Evolutionary conservation across 23 tunicate species (phyloP).

Genomic region (Halocynthia roretzi): DNA sequence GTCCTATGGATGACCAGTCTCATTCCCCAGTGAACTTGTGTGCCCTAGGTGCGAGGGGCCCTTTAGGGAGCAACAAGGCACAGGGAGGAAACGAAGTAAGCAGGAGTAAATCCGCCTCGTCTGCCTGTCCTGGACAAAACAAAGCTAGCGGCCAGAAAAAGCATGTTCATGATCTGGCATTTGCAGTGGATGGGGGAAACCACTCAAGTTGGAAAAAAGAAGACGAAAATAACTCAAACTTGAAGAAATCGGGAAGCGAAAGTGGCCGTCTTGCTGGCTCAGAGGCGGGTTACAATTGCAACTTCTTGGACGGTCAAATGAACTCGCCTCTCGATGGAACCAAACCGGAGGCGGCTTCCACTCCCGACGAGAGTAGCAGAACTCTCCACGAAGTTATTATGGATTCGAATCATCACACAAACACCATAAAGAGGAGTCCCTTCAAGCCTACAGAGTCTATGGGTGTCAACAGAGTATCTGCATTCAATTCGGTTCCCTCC

Average conservation of each 20-base stretch:
- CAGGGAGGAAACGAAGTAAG: not conserved
- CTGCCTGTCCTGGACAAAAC: not conserved
- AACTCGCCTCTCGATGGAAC: not conserved
- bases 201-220: not conserved
- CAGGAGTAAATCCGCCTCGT: conserved; percentile 6
- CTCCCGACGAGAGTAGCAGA: not conserved
- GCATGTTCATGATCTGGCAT: not conserved
- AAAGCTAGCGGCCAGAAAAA: not conserved
- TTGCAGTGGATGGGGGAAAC: not conserved
- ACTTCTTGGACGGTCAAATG: not conserved
- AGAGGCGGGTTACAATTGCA: not conserved
- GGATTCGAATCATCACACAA: conserved; percentile 44
- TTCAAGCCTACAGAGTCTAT: conserved; percentile 29
- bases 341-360: not conserved
- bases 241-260: not conserved
- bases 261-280: not conserved
- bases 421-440: conserved; percentile 87
- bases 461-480: not conserved
- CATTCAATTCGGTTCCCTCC: conserved; percentile 5
- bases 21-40: not conserved
- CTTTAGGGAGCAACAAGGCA: not conserved
- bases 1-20: not conserved
- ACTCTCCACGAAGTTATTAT: not conserved
- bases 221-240: no score
- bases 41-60: not conserved